Evolutionary conservation across 2,797 vertebrate genomes (phyloP).

Genomic region (Fringilla coelebs): DNA sequence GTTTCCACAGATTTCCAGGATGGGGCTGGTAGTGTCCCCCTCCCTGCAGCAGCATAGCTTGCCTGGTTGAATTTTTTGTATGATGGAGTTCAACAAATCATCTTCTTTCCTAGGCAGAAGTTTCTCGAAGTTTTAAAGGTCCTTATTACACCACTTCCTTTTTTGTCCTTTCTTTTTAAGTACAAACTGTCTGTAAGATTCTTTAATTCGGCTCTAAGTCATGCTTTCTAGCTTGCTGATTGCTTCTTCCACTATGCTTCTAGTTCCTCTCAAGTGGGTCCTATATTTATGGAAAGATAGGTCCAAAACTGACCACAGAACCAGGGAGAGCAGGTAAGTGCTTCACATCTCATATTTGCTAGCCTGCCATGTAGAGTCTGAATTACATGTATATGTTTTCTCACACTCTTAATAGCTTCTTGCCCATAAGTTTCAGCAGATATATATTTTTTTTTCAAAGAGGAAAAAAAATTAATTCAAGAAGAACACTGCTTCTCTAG

Average conservation of each 20-base stretch:
- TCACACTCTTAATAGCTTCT: neutral
- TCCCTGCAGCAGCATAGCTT: neutral
- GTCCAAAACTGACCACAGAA: neutral
- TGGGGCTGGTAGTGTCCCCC: neutral
- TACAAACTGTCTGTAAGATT: rapidly evolving
- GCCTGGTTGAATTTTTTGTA: neutral
- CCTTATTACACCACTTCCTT: neutral
- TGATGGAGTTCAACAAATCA: neutral
- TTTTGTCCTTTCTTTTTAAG: neutral
- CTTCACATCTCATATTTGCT: neutral
- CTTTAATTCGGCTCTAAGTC: neutral
- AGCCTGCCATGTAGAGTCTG: neutral
- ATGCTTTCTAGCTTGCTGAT: neutral
- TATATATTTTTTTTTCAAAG: neutral
- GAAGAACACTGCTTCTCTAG: neutral
- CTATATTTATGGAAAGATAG: neutral
- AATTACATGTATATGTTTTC: neutral
- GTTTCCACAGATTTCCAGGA: neutral
- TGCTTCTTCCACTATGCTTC: neutral
- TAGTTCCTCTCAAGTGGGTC: neutral
- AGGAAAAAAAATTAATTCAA: neutral
- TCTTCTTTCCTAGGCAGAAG: neutral
- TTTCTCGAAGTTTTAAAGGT: neutral
- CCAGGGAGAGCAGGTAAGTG: neutral
- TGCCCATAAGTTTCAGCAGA: neutral